These are phyloP conservation scores for Drosophila rhopaloa DNA, from an alignment of 1,140 invertebrate genomes.

Conservation along the genomic window DNA sequence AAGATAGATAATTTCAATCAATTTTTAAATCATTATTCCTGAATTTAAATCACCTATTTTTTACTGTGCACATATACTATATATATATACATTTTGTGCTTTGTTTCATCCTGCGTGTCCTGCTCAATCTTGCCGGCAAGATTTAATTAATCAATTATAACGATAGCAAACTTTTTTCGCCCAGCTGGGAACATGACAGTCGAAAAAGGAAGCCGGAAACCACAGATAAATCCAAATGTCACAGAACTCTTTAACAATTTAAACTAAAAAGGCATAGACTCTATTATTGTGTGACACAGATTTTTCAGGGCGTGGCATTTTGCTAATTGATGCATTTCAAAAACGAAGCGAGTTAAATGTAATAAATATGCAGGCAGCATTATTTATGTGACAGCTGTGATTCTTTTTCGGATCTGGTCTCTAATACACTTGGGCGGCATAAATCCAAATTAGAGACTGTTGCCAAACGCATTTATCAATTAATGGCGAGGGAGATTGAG, in stretches of 20 bases:
- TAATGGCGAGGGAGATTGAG: conserved; percentile 17
- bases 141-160: conserved; percentile 82
- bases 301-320: conserved; percentile 43
- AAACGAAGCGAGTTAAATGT: conserved; percentile 28
- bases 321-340: conserved; percentile 52
- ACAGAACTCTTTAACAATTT: conserved; percentile 71
- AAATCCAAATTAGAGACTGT: conserved; percentile 39
- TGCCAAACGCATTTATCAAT: conserved; percentile 30
- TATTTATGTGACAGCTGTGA: conserved; percentile 49
- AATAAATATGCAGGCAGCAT: conserved; percentile 49
- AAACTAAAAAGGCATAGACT: conserved; percentile 42
- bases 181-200: conserved; percentile 31
- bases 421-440: conserved; percentile 44
- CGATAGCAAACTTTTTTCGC: conserved; percentile 65
- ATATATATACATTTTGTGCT: conserved; percentile 17
- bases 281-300: conserved; percentile 16
- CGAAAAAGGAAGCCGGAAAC: conserved; percentile 23
- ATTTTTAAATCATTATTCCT: too few relatives aligned
- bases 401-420: conserved; percentile 17
- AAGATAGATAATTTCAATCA: too few relatives aligned
- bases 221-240: conserved; percentile 74
- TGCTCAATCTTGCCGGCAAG: conserved; percentile 48
- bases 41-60: not conserved
- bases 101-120: conserved; percentile 26
- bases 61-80: not conserved